phyloP scores from a whole-genome alignment of 2,113 vertebrate species.

The Corynorhinus townsendii region DNA sequence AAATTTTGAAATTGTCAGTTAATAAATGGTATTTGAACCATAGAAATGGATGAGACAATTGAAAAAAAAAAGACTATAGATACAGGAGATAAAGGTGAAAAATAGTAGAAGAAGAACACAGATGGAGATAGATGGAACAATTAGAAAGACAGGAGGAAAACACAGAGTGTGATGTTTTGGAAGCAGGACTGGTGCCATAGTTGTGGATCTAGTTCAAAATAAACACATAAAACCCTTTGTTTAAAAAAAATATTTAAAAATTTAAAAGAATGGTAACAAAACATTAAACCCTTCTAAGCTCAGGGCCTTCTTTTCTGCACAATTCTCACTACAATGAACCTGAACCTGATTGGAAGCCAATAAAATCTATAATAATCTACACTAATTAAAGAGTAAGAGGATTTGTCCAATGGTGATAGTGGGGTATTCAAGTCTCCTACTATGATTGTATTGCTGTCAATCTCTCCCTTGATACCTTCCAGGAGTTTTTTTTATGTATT shows the following conservation, averaged over 20 bases:
- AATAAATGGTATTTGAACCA: background rate
- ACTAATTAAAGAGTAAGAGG: too few species aligned
- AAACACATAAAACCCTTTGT: background rate
- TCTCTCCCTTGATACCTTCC: too few species aligned
- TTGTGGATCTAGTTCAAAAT: background rate
- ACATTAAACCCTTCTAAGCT: background rate
- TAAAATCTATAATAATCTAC: too few species aligned
- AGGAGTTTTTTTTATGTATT: too few species aligned
- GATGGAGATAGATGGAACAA: background rate
- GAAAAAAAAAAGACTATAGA: background rate
- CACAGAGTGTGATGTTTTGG: background rate
- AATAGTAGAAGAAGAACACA: background rate
- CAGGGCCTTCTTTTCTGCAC: background rate
- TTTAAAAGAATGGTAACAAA: background rate
- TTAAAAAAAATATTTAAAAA: background rate
- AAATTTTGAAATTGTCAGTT: background rate
- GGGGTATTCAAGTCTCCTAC: too few species aligned
- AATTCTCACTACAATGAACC: background rate
- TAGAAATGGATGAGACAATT: background rate
- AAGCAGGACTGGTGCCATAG: background rate
- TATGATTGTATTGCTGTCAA: too few species aligned
- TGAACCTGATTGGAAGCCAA: background rate
- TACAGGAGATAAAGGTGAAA: background rate
- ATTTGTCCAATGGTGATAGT: too few species aligned
- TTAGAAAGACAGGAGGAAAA: background rate